These are phyloP conservation scores for Micromys minutus DNA, from an alignment of 2,113 vertebrate species.

Conservation along the genomic window DNA sequence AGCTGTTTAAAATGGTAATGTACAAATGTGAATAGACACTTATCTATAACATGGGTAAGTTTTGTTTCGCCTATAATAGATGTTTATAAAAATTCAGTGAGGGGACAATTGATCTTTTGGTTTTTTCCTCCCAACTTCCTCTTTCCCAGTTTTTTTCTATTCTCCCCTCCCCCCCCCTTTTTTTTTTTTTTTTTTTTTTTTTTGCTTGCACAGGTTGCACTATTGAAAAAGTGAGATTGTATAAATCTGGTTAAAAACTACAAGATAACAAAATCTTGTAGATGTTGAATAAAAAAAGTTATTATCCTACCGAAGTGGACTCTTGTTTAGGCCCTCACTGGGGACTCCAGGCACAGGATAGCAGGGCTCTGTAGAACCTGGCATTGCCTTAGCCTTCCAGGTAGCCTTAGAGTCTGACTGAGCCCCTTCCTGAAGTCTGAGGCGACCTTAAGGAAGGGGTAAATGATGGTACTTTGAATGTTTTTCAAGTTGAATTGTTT, in stretches of 20 bases:
- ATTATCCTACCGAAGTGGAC: conserved; percentile 87
- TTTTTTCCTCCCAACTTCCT: conserved; percentile 71
- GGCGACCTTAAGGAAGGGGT: background rate
- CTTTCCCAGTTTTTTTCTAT: conserved; percentile 81
- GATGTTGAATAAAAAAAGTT: conserved; percentile 95
- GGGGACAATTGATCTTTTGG: conserved; percentile 85
- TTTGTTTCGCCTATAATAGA: conserved; percentile 92
- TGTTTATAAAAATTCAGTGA: conserved; percentile 89
- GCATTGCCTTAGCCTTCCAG: conserved; percentile 63
- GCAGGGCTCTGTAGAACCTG: conserved; percentile 36
- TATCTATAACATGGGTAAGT: conserved; percentile 92
- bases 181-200: conserved; percentile 77
- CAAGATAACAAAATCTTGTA: conserved; percentile 91
- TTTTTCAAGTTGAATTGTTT: conserved; percentile 14
- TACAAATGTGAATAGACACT: conserved; percentile 94
- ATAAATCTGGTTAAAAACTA: conserved; percentile 92
- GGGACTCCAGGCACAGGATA: conserved; percentile 62
- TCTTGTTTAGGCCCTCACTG: conserved; percentile 84
- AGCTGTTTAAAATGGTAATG: conserved; percentile 92
- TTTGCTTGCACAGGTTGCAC: conserved; percentile 98
- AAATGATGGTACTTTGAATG: background rate
- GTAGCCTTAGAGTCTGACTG: conserved; percentile 65
- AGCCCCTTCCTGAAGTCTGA: background rate
- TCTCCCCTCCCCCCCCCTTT: conserved; percentile 79
- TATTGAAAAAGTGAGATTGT: conserved; percentile 95